Percentiles rank a stretch among this genome's conserved stretches.
Conservation (phyloP, 2,888 invertebrate species). For the Apotomis betuletana region DNA sequence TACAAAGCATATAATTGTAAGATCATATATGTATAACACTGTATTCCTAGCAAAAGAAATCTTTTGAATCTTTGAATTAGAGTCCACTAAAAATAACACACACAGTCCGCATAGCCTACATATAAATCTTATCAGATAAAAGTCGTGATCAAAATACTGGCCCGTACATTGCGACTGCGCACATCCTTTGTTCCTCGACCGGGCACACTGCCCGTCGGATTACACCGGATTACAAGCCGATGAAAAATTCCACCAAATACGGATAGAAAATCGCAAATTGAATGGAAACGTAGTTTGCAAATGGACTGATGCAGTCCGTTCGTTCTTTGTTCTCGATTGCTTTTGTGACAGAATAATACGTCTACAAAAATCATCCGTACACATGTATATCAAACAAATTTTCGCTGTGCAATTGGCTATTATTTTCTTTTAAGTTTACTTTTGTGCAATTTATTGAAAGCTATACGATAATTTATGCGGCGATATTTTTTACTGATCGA, state of each 20-base stretch:
- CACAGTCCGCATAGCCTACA: neutral
- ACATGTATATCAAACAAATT: conserved; percentile 1
- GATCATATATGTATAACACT: too few relatives aligned
- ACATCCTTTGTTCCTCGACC: conserved; percentile 52
- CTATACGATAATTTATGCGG: conserved; percentile 1
- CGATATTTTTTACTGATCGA: neutral
- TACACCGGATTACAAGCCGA: conserved; percentile 67
- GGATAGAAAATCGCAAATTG: conserved; percentile 67
- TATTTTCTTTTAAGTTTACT: neutral
- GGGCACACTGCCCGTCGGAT: conserved; percentile 51
- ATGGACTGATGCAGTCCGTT: conserved; percentile 57
- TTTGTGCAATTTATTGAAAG: conserved; percentile 12
- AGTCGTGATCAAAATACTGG: conserved; percentile 1
- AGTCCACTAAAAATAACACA: too few relatives aligned
- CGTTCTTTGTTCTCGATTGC: conserved; percentile 55
- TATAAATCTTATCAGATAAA: neutral
- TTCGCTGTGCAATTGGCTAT: neutral
- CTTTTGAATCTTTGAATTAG: too few relatives aligned
- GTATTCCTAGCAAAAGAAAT: too few relatives aligned
- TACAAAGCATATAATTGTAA: too few relatives aligned
- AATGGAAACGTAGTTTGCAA: conserved; percentile 64
- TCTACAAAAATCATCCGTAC: conserved; percentile 31
- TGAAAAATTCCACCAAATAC: conserved; percentile 66
- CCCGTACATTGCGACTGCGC: conserved; percentile 28
- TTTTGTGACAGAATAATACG: conserved; percentile 46